phyloP scores from a whole-genome alignment of 2,797 vertebrate genomes.

The Crax fasciolata region DNA sequence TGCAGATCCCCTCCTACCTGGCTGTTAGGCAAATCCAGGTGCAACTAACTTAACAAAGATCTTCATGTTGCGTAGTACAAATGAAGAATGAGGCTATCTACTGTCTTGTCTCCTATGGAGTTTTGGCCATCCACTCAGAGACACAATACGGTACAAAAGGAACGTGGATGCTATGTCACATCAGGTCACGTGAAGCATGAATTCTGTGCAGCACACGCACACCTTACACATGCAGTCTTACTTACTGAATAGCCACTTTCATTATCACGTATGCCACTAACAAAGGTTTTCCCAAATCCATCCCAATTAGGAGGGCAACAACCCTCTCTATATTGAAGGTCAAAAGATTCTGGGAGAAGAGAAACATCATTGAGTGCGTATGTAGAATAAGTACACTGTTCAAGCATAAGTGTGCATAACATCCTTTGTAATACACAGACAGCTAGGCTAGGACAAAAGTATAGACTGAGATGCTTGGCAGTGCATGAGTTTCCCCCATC shows the following conservation, averaged over 20 bases:
- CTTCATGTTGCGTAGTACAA: not conserved
- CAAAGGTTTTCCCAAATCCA: not conserved
- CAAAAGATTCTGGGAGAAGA: not conserved
- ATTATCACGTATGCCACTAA: not conserved
- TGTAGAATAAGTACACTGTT: not conserved
- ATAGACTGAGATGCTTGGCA: not conserved
- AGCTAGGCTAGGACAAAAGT: not conserved
- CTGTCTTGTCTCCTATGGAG: rapidly evolving
- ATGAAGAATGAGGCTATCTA: not conserved
- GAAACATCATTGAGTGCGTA: not conserved
- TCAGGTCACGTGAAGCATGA: rapidly evolving
- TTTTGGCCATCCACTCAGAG: not conserved
- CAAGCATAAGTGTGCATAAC: not conserved
- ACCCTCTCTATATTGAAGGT: not conserved
- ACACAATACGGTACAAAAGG: not conserved
- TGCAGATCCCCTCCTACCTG: not conserved
- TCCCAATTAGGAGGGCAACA: not conserved
- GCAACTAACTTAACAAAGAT: not conserved
- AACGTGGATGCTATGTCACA: not conserved
- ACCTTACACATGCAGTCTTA: not conserved
- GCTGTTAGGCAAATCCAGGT: not conserved
- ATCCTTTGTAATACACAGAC: not conserved
- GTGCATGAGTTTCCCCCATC: not conserved
- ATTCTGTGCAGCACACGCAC: not conserved
- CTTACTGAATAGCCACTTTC: not conserved